Evolutionary conservation across 1,140 invertebrate species (phyloP).

Genomic region (Zelostemma sp.): DNA sequence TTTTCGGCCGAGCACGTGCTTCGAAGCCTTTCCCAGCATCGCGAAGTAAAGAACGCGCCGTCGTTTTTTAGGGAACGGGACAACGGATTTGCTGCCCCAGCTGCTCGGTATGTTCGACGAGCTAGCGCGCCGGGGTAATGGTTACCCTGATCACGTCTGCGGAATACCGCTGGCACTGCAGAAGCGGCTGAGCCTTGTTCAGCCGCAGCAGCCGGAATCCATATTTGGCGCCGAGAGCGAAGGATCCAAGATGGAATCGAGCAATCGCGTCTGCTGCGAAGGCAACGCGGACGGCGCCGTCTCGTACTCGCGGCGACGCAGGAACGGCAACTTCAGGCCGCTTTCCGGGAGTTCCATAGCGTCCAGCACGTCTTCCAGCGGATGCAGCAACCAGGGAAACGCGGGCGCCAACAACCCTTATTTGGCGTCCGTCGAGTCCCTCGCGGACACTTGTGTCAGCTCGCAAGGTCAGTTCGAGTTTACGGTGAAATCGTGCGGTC

Average conservation of each 20-base stretch:
- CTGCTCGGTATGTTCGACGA: slow-evolving; percentile 78
- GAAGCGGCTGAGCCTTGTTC: slow-evolving; percentile 62
- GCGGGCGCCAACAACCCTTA: slow-evolving; percentile 73
- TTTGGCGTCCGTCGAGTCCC: slow-evolving; percentile 83
- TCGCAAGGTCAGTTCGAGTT: slow-evolving; percentile 68
- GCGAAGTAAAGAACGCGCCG: no score
- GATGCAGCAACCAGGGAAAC: slow-evolving; percentile 64
- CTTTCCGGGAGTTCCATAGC: slow-evolving; percentile 86
- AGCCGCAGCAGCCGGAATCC: slow-evolving; percentile 46
- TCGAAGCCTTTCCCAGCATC: no score
- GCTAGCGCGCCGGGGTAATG: slow-evolving; percentile 68
- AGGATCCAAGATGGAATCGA: slow-evolving; percentile 26
- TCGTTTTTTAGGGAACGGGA: slow-evolving; percentile 69
- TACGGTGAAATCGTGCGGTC: no score
- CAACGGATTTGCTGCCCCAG: slow-evolving; percentile 77
- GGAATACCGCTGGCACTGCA: slow-evolving; percentile 57
- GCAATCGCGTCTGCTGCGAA: slow-evolving; percentile 17
- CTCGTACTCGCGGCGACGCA: slow-evolving; percentile 38
- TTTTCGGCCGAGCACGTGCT: no score
- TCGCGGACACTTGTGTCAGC: slow-evolving; percentile 76
- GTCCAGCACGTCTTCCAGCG: slow-evolving; percentile 80
- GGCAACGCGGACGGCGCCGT: slow-evolving; percentile 25
- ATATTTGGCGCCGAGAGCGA: slow-evolving; percentile 55
- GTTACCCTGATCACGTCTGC: slow-evolving; percentile 51
- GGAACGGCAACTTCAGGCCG: slow-evolving; percentile 69